phyloP scores from a whole-genome alignment of 2,113 vertebrate genomes.

The Pterocles gutturalis region DNA sequence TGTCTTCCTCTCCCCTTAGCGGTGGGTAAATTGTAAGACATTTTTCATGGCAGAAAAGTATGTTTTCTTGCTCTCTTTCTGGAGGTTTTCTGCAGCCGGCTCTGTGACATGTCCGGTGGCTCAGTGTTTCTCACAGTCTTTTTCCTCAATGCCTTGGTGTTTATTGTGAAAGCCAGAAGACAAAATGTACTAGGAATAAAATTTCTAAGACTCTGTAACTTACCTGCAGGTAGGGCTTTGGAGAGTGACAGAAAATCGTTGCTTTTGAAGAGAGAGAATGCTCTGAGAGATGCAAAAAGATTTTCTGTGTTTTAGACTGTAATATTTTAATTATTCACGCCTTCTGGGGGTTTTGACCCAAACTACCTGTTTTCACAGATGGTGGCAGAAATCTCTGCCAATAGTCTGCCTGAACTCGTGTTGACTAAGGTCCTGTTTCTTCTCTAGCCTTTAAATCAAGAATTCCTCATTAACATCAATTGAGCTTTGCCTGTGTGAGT shows the following conservation, averaged over 20 bases:
- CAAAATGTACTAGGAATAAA: background rate
- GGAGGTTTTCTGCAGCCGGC: background rate
- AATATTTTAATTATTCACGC: constrained; percentile 1
- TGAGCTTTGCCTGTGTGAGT: background rate
- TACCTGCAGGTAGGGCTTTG: background rate
- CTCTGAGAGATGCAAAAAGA: background rate
- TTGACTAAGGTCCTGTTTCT: background rate
- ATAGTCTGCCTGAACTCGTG: background rate
- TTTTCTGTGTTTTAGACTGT: background rate
- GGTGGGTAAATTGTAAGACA: background rate
- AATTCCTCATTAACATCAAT: background rate
- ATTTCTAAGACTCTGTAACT: background rate
- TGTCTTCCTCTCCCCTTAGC: background rate
- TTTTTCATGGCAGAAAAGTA: background rate
- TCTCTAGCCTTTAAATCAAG: background rate
- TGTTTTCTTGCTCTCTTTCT: constrained; percentile 33
- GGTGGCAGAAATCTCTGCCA: background rate
- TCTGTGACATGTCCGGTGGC: background rate
- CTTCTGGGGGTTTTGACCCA: background rate
- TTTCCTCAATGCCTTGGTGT: background rate
- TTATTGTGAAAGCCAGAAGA: background rate
- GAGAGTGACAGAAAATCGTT: background rate
- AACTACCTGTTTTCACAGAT: background rate
- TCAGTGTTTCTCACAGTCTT: background rate
- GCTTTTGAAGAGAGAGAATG: background rate